phyloP scores from a whole-genome alignment of 2,113 vertebrate species.

The Bufo gargarizans region DNA sequence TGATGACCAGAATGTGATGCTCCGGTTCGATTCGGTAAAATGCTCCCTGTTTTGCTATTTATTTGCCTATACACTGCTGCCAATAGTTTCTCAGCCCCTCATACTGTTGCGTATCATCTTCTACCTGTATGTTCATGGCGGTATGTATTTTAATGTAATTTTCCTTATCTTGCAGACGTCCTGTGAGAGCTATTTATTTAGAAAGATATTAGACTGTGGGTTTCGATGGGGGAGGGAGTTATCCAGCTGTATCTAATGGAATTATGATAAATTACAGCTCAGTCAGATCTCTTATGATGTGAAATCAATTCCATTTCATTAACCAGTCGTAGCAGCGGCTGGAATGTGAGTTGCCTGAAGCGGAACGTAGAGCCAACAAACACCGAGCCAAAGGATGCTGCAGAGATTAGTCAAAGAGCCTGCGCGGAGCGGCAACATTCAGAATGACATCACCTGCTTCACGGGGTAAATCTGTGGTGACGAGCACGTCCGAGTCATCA shows the following conservation, averaged over 20 bases:
- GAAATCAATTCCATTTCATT: conserved; percentile 57
- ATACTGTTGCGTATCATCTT: not conserved
- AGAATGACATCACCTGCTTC: conserved; percentile 41
- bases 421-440: not conserved
- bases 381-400: conserved; percentile 46
- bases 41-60: not conserved
- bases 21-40: no score
- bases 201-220: conserved; percentile 37
- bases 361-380: conserved; percentile 25
- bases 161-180: conserved; percentile 28
- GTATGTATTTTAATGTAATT: not conserved
- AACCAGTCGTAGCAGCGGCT: conserved; percentile 47
- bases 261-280: conserved; percentile 55
- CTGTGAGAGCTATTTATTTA: conserved; percentile 46
- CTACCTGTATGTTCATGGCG: not conserved
- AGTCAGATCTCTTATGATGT: conserved; percentile 42
- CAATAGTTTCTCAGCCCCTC: not conserved
- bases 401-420: conserved; percentile 53
- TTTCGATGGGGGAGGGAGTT: conserved; percentile 21
- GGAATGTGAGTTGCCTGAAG: conserved; percentile 41
- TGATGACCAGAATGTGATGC: no score
- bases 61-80: not conserved
- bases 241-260: conserved; percentile 54
- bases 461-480: not conserved
- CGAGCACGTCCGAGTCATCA: not conserved